Evolutionary conservation across 2,888 invertebrate genomes (phyloP), one percentile per base, ranked within the genome.

Genomic region (Sarcophaga rosellei): DNA sequence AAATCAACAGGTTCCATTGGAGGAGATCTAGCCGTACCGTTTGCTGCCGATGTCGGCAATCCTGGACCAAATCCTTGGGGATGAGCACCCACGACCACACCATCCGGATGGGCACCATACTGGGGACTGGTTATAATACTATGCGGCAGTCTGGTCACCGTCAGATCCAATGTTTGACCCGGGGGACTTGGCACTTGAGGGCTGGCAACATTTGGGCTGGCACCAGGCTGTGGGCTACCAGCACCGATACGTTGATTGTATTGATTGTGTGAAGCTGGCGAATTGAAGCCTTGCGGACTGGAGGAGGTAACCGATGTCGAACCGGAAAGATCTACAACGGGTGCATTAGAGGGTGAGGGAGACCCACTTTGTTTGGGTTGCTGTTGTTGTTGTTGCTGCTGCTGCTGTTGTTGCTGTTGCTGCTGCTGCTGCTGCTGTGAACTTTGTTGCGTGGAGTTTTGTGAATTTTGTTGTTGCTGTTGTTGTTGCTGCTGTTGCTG

Each of bases 161-260:
- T 97, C 93, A 97, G 95, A 94, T 97, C 97, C 93, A 97, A 95
- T 90, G 97, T 97, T 93, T 97, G 97, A 90, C 97, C 97, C 94
- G 97, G 97, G 88, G 97, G 97, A 94, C 97, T 97, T 91, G 97
- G 97, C 94, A 97, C 97, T 94, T 97, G 97, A 88, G 97, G 97
- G 94, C 97, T 97, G 91, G 97, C 96, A 89, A 97, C 96, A 92
- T 96, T 96, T 88, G 97, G 97, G 94, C 97, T 97, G 88, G 97
- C 96, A 89, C 97, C 97, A 85, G 97, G 97, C 93, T 96, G 97
- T 89, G 97, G 97, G 93, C 97, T 97, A 23, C 92, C 92, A 90
- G 96, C 96, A 88, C 92, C 92, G 88, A 93, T 92, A 65, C 93
- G 91, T 90, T 93, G 92, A 88, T 90, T 92, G 93, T 95, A 92